These are phyloP conservation scores for Hapalemur alaotrensis DNA, from an alignment of 2,797 vertebrate species.

Conservation along the genomic window DNA sequence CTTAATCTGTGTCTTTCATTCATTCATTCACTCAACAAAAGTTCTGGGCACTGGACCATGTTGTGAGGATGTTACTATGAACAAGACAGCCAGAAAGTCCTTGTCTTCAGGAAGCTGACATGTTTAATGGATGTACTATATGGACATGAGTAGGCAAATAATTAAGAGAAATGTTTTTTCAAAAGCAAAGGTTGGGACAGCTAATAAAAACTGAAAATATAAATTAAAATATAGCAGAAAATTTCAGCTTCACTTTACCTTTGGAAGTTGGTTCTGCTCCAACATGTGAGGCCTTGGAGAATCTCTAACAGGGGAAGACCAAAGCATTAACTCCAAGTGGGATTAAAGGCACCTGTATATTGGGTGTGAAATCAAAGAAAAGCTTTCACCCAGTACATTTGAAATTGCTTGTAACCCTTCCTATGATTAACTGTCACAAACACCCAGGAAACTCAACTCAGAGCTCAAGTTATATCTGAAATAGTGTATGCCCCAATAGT, in stretches of 20 bases:
- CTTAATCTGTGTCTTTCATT: neutral
- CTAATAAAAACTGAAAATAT: constrained; percentile 37
- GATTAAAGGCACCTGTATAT: neutral
- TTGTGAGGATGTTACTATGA: neutral
- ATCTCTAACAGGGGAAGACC: neutral
- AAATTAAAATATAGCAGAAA: neutral
- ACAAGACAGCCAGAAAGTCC: neutral
- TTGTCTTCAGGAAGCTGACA: neutral
- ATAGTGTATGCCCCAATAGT: neutral
- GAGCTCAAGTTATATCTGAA: neutral
- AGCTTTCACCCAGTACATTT: neutral
- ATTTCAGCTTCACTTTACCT: neutral
- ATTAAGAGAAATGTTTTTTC: neutral
- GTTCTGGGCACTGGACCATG: neutral
- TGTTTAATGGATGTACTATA: neutral
- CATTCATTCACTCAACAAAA: neutral
- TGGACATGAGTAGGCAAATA: neutral
- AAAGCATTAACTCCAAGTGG: neutral
- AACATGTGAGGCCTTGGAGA: neutral
- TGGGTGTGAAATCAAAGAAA: constrained; percentile 7
- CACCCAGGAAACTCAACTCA: neutral
- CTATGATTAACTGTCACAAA: neutral
- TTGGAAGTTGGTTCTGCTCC: neutral
- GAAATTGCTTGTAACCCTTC: constrained; percentile 8
- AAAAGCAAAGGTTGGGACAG: neutral